Evolutionary conservation across 1,140 invertebrate species (phyloP).

Genomic region (Aphaenogaster rudis): DNA sequence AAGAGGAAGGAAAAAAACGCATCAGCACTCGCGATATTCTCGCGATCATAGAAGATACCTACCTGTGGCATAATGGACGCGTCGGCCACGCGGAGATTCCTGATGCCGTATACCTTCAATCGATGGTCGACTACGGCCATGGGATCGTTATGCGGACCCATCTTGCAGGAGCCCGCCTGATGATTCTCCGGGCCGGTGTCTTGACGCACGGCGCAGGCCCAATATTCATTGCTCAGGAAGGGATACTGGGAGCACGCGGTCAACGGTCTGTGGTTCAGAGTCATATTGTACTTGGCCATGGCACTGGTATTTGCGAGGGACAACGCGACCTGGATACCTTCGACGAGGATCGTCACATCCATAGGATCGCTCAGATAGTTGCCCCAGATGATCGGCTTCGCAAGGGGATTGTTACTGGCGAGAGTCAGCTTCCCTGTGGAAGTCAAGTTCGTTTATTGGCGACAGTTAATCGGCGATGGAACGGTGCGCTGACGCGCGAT

Average conservation of each 20-base stretch:
- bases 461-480: not conserved
- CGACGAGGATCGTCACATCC: constrained; percentile 84
- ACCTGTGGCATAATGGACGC: constrained; percentile 88
- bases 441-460: not conserved
- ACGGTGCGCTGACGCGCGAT: not conserved
- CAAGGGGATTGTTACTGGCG: constrained; percentile 87
- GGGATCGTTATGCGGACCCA: constrained; percentile 91
- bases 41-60: constrained; percentile 16
- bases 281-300: constrained; percentile 86
- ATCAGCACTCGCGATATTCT: not conserved
- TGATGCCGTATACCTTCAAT: constrained; percentile 88
- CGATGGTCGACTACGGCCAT: constrained; percentile 91
- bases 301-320: constrained; percentile 84
- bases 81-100: constrained; percentile 87
- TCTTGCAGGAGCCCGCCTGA: constrained; percentile 94
- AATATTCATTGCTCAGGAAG: constrained; percentile 91
- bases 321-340: constrained; percentile 86
- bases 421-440: constrained; percentile 80
- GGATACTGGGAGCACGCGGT: constrained; percentile 88
- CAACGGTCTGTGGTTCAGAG: constrained; percentile 83
- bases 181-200: constrained; percentile 94
- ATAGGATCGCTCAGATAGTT: constrained; percentile 87
- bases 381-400: constrained; percentile 88
- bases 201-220: constrained; percentile 92
- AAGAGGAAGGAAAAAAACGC: not conserved